Evolutionary conservation across 2,113 vertebrate species (phyloP).

Genomic region (Mystacornis crossleyi): DNA sequence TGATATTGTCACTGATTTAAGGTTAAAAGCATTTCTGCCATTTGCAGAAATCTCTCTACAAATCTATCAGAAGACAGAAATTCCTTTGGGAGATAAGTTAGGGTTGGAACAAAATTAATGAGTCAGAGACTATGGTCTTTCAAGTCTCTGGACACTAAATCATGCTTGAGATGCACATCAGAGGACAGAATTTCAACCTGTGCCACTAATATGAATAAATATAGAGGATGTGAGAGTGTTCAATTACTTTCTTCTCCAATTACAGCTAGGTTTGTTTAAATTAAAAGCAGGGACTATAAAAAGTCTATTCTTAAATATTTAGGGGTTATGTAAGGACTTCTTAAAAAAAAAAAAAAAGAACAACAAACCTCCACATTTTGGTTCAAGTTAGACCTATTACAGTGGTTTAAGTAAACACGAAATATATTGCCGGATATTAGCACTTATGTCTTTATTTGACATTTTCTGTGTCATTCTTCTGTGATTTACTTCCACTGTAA

Average conservation of each 20-base stretch:
- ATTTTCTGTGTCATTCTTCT: background rate
- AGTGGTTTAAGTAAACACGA: background rate
- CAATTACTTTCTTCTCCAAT: background rate
- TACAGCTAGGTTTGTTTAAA: background rate
- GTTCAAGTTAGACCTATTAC: background rate
- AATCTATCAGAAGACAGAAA: background rate
- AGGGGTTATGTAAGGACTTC: background rate
- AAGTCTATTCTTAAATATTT: background rate
- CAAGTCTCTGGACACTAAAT: background rate
- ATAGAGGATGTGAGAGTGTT: background rate
- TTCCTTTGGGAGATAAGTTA: background rate
- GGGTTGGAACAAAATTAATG: background rate
- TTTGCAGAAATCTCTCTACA: background rate
- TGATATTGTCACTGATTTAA: background rate
- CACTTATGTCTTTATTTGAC: fast-evolving
- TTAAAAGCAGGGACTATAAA: background rate
- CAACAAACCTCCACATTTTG: background rate
- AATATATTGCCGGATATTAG: background rate
- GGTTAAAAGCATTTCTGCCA: background rate
- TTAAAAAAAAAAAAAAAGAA: background rate
- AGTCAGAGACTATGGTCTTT: background rate
- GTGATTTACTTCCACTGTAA: background rate
- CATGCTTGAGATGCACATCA: background rate
- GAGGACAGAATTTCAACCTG: background rate
- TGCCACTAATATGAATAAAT: background rate